Base-by-base conservation (phyloP, 2,113 vertebrate species). In the Prionailurus bengalensis region DNA sequence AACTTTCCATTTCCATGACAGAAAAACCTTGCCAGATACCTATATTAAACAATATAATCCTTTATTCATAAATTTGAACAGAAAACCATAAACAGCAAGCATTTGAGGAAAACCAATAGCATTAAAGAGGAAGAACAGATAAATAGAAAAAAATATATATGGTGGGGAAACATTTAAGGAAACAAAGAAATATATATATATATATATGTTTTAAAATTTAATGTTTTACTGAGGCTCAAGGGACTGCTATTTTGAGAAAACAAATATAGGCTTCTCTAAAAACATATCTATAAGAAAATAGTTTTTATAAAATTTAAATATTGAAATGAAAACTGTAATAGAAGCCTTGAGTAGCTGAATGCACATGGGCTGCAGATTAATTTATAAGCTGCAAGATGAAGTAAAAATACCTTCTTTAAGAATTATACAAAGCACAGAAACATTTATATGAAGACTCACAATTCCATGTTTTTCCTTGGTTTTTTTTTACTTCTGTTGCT, bases 31-130 rank as follows among this genome's bases (percentile, higher is more conserved):
- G 71, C 63, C 27, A 87, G 45, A 42, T 68, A 74, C 29, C 42
- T 61, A 48, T 15, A 68, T 79, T 82, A 82, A 95, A 85, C 36
- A 93, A 70, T 53, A 48, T 88, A 81, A 84, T 81, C 48, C 58
- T 95, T 73, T 91, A 81, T 93, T 93, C 48, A 92, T 53, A 85
- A 82, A 71, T 83, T 81, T 66, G 17, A 79, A 90, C 23, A 95
- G 65, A 91, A 94, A 81, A 27, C 23, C 42, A 76, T n/a, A 96
- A 89, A 84, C 27, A 68, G 31, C 21, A 92, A 95, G 42, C 48
- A 94, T 89, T 39, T 71, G 17, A 36, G 23, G 42, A 88, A 85
- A 89, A 89, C 0, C 17, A 89, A 80, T 70, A 81, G 25, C 36
- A 55, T 82, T 89, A 91, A 33, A 39, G 85, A 51, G 15, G 42